phyloP scores from a whole-genome alignment of 2,113 vertebrate genomes.

The Paedocypris sp. region DNA sequence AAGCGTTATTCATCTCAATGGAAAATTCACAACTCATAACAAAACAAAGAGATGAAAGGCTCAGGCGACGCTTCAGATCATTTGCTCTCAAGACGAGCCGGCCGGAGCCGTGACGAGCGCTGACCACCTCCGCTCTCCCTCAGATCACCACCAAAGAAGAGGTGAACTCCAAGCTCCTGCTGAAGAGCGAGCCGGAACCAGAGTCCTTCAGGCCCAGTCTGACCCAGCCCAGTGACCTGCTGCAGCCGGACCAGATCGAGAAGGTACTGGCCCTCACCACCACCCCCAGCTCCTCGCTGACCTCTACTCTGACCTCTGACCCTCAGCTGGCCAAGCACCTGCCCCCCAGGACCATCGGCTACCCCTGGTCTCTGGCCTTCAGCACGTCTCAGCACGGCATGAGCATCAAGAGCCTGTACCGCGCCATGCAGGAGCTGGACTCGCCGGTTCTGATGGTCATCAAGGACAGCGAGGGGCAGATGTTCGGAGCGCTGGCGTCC shows the following conservation, averaged over 20 bases:
- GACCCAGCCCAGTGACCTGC: constrained; percentile 84
- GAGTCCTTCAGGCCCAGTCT: constrained; percentile 93
- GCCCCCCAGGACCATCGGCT: constrained; percentile 92
- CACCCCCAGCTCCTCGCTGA: not conserved
- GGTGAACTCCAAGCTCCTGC: constrained; percentile 70
- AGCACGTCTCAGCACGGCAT: constrained; percentile 95
- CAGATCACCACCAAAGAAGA: constrained; percentile 94
- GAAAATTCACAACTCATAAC: too few relatives aligned
- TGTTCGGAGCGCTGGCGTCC: constrained; percentile 91
- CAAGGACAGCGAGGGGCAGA: constrained; percentile 94
- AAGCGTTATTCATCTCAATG: too few relatives aligned
- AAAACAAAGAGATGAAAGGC: too few relatives aligned
- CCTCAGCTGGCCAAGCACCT: constrained; percentile 84
- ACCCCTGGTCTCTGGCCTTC: constrained; percentile 93
- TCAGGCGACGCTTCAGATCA: too few relatives aligned
- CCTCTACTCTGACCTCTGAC: not conserved
- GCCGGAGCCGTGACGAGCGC: too few relatives aligned
- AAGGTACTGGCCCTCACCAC: constrained; percentile 64
- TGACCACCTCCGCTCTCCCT: constrained; percentile 35
- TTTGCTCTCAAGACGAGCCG: too few relatives aligned
- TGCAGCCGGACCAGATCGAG: constrained; percentile 85
- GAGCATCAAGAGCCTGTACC: constrained; percentile 93
- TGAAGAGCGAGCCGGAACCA: constrained; percentile 80
- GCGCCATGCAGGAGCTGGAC: constrained; percentile 87
- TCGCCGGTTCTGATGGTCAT: constrained; percentile 91